Evolutionary conservation across 2,113 vertebrate genomes (phyloP), one percentile per base, ranked within the genome.

Genomic region (Tragelaphus imberbis): DNA sequence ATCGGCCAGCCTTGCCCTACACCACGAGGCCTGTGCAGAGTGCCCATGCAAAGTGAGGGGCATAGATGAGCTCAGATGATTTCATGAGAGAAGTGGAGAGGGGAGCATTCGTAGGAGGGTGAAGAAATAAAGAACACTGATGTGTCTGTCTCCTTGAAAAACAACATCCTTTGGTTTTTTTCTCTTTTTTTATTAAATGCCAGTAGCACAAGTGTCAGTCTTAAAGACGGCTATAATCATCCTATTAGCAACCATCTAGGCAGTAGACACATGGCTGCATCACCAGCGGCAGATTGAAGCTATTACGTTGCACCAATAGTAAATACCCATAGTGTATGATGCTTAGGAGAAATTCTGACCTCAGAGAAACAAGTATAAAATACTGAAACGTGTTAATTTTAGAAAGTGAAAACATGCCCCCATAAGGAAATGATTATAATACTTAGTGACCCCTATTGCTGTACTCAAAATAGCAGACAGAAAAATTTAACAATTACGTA

Each of bases 171-270:
- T 88, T 56, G 53, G 53, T 23, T 6, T 40, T 53, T 84, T 47
- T 14, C 27, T 14, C 5, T 12, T 14, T 51, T 55, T n/a, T 49
- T 30, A 19, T 49, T 56, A 44, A 55, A 36, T 53, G 12, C 58
- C 49, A 3, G 13, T 56, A 59, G 75, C 75, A 82, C n/a, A 81
- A 90, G 59, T 75, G 82, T 97, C 65, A 53, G 5, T 84, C 92
- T 96, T 79, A 95, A 51, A 97, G 92, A 88, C 85, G 82, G 27
- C 59, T 56, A 30, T 15, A 90, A 53, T 53, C 53, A 44, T 84
- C 40, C 33, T 86, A 0, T 87, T 55, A 47, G 61, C 85, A 77
- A 25, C 47, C 36, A 47, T 85, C 63, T 65, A 59, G 79, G 63
- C 89, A 81, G 28, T 71, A 81, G 56, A 59, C 47, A 68, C 51